These are phyloP conservation scores for Dicranocentrus wangi DNA, from an alignment of 2,888 invertebrate genomes.

Conservation along the genomic window DNA sequence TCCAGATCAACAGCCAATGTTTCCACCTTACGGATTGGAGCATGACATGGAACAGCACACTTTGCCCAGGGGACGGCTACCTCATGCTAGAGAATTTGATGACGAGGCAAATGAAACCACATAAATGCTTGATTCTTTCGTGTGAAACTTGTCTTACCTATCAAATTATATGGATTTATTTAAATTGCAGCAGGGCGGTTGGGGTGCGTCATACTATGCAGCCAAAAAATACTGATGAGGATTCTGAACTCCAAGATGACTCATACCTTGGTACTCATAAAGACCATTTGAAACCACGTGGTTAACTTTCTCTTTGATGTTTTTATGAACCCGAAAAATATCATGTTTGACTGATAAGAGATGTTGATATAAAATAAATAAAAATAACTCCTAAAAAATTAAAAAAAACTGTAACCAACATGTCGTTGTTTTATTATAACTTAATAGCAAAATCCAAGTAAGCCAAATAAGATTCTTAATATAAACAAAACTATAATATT, in stretches of 20 bases:
- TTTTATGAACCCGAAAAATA: conserved; percentile 42
- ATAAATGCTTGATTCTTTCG: background rate
- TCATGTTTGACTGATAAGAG: conserved; percentile 26
- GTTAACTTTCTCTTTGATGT: conserved; percentile 32
- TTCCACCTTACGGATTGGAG: conserved; percentile 67
- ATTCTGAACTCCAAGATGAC: background rate
- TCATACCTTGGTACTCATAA: background rate
- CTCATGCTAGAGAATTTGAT: conserved; percentile 64
- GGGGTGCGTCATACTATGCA: conserved; percentile 21
- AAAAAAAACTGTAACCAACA: conserved; percentile 1
- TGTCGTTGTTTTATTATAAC: too few relatives aligned
- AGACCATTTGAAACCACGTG: conserved; percentile 24
- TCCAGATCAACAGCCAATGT: conserved; percentile 64
- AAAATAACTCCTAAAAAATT: background rate
- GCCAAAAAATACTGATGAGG: background rate
- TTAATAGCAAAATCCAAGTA: too few relatives aligned
- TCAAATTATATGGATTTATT: conserved; percentile 7
- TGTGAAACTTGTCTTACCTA: background rate
- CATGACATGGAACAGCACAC: conserved; percentile 65
- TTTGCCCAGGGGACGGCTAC: conserved; percentile 66
- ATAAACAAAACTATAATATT: too few relatives aligned
- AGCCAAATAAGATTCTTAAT: too few relatives aligned
- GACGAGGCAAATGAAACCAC: conserved; percentile 31
- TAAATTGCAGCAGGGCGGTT: conserved; percentile 44
- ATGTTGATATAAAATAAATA: conserved; percentile 7